Evolutionary conservation across 1,140 invertebrate genomes (phyloP), one percentile per base, ranked within the genome.

Genomic region (Paramacrobiotus metropolitanus): DNA sequence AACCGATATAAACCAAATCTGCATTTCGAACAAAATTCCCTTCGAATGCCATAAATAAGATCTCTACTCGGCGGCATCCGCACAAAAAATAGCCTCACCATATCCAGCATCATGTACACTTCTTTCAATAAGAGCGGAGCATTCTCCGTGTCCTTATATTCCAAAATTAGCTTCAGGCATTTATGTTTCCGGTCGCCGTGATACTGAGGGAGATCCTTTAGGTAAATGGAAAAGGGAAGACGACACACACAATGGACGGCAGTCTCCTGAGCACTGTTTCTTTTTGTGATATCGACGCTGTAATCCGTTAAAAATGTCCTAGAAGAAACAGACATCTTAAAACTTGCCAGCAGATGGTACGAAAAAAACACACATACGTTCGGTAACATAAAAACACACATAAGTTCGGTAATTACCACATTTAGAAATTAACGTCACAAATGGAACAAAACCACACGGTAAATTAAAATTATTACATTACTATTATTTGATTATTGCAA

Each of bases 231-330:
- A 18, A 62, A 31, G 59, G 74, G 66, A 44, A 81, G 73, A 65
- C 77, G 75, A 67, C 80, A 83, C 2, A 80, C 79, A 66, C 75
- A 76, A 68, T 83, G 82, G 34, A 83, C 70, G 1, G 78, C 76
- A 1, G 77, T 82, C 68, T 82, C 80, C 68, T 82, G 81, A 31
- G 72, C 69, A 28, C 70, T 75, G 70, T 83, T 83, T 60, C 77
- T 79, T 68, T 82, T 82, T 69, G 82, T 83, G 18, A 81, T 81
- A 70, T 83, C 83, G 28, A 81, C 82, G 45, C 77, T 76, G 55
- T 80, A 71, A 64, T 82, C 81, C 68, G 74, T 77, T 1, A 83
- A 71, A 71, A 83, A 83, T 63, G 81, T 80, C 66, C 81, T 78
- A 67, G 24, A 76, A 67, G 62, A 61, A 29, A 66, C 65, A 45